Percentiles rank a stretch among this genome's conserved stretches.
Conservation (phyloP, 2,113 vertebrate genomes). For the Genyomyrus donnyi region DNA sequence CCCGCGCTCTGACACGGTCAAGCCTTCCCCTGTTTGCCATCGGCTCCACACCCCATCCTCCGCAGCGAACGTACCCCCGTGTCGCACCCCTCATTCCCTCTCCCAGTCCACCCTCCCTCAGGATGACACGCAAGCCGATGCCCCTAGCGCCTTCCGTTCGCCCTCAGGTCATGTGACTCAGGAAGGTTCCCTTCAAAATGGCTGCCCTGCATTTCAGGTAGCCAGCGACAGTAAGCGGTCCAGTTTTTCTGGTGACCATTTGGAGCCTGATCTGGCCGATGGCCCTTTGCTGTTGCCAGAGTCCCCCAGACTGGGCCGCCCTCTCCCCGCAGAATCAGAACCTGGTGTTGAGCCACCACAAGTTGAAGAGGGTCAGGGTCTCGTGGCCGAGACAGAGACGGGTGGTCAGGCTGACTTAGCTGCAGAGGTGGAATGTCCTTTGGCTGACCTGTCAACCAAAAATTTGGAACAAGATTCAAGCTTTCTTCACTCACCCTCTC, state of each 20-base stretch:
- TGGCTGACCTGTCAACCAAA: neutral
- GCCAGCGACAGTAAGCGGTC: constrained; percentile 10
- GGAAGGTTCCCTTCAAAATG: neutral
- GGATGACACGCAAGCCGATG: constrained; percentile 20
- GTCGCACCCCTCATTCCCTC: constrained; percentile 18
- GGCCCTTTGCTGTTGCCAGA: neutral
- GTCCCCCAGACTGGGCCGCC: neutral
- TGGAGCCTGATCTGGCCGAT: neutral
- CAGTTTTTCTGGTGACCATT: neutral
- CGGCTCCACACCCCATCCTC: constrained; percentile 16
- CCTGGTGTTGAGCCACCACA: neutral
- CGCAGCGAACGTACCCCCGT: neutral
- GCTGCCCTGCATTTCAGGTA: neutral
- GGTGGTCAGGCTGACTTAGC: neutral
- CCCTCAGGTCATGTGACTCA: constrained; percentile 32
- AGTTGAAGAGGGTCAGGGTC: neutral
- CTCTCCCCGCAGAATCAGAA: neutral
- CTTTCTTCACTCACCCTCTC: neutral
- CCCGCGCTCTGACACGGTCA: constrained; percentile 29
- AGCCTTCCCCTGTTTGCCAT: constrained; percentile 19
- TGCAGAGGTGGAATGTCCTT: neutral
- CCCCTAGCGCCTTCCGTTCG: neutral
- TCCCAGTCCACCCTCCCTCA: neutral
- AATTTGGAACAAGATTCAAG: neutral
- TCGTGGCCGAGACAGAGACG: neutral